These are phyloP conservation scores for Agrochola litura DNA, from an alignment of 2,888 invertebrate species.

Conservation along the genomic window DNA sequence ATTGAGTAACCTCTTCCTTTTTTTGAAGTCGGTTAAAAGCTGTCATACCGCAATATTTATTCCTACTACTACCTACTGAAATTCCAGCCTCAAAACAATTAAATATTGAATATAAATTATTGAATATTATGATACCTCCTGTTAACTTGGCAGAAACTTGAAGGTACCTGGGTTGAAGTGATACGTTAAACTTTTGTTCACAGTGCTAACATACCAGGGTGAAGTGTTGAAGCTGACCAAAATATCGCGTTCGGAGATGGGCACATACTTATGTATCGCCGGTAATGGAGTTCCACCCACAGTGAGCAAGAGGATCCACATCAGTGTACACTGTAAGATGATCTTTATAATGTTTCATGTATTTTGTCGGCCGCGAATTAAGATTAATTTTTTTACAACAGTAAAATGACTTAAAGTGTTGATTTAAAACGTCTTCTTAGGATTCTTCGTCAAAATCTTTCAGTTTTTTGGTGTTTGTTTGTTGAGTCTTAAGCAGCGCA, in stretches of 20 bases:
- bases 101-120: background rate
- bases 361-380: constrained; percentile 56
- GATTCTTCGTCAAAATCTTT: constrained; percentile 23
- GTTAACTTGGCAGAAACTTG: background rate
- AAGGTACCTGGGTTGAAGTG: background rate
- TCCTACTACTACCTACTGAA: no score
- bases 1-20: no score
- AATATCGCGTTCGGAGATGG: constrained; percentile 97
- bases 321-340: constrained; percentile 97
- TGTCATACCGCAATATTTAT: no score
- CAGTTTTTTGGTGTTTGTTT: background rate
- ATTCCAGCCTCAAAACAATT: background rate
- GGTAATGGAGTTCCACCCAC: constrained; percentile 97
- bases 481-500: background rate
- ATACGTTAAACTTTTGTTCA: constrained; percentile 71
- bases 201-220: constrained; percentile 94
- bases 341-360: constrained; percentile 58
- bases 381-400: constrained; percentile 28
- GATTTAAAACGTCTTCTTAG: constrained; percentile 36
- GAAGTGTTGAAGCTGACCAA: constrained; percentile 95
- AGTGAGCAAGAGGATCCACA: constrained; percentile 96
- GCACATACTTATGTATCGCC: constrained; percentile 97
- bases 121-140: background rate
- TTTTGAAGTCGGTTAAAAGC: no score
- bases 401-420: constrained; percentile 26